A percentile compares a stretch with the other conserved stretches of the same genome.
phyloP scores from a whole-genome alignment of 1,140 invertebrate species.

The Cyclargus thomasi region DNA sequence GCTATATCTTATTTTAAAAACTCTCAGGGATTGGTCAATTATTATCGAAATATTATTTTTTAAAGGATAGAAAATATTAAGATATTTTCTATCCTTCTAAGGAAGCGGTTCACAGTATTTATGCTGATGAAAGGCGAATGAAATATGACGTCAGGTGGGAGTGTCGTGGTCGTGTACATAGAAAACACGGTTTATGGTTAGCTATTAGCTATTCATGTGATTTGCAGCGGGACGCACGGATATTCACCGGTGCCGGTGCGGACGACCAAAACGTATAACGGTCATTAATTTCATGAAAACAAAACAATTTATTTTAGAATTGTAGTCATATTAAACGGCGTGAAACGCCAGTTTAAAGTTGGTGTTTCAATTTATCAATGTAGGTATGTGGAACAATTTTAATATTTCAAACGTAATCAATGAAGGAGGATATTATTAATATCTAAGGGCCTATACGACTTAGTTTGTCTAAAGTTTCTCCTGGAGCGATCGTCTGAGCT shows the following conservation, averaged over 20 bases:
- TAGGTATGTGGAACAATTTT: too few species aligned
- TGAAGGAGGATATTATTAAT: not conserved
- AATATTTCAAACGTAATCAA: too few species aligned
- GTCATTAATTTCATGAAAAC: not conserved
- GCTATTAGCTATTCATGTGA: not conserved
- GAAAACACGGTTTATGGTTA: not conserved
- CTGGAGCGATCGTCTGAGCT: conserved; percentile 81
- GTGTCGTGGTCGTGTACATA: not conserved
- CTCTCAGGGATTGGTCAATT: too few species aligned
- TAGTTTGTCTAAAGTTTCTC: conserved; percentile 79
- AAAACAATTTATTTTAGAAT: not conserved
- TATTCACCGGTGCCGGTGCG: not conserved
- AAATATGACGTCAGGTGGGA: not conserved
- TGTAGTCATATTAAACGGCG: not conserved
- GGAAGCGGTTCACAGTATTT: not conserved
- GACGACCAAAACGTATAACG: not conserved
- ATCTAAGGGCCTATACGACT: not conserved
- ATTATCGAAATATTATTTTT: too few species aligned
- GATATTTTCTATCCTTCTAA: not conserved
- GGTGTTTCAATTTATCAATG: too few species aligned
- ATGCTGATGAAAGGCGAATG: not conserved
- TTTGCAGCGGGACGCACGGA: not conserved
- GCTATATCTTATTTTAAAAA: too few species aligned
- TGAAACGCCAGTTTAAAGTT: too few species aligned
- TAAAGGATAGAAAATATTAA: too few species aligned